A percentile compares a stretch with the other conserved stretches of the same genome.
These are phyloP conservation scores for Champsocephalus esox DNA, from an alignment of 2,797 vertebrate genomes.

Conservation along the genomic window DNA sequence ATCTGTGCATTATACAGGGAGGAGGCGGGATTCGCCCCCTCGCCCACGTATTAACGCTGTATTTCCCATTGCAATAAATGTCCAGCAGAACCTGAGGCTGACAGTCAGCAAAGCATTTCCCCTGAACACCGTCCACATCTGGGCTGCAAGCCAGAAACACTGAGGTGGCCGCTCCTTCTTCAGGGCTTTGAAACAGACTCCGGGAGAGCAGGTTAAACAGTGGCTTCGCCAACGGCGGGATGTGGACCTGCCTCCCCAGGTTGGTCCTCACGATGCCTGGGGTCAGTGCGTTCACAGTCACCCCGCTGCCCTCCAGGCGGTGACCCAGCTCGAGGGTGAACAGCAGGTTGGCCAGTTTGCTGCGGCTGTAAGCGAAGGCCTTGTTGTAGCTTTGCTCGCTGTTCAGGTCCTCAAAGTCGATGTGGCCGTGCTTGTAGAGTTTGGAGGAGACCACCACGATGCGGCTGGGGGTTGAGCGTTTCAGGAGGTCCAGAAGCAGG, in stretches of 20 bases:
- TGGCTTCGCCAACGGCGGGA: conserved; percentile 87
- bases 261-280: conserved; percentile 93
- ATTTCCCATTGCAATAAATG: background rate
- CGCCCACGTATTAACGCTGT: too few relatives aligned
- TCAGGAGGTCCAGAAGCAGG: conserved; percentile 91
- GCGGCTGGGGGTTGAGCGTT: conserved; percentile 89
- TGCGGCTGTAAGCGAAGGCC: conserved; percentile 90
- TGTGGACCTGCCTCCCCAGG: conserved; percentile 88
- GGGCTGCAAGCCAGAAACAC: conserved; percentile 90
- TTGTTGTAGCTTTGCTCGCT: conserved; percentile 90
- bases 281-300: conserved; percentile 89
- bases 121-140: conserved; percentile 87
- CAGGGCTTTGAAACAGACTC: conserved; percentile 89
- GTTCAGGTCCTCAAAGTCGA: conserved; percentile 94
- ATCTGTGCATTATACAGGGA: too few relatives aligned
- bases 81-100: conserved; percentile 88
- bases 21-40: too few relatives aligned
- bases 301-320: conserved; percentile 87
- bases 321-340: conserved; percentile 89
- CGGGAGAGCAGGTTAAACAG: conserved; percentile 88
- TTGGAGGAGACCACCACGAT: conserved; percentile 92
- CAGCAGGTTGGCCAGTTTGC: conserved; percentile 93
- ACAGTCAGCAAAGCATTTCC: conserved; percentile 92
- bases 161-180: conserved; percentile 90
- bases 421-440: conserved; percentile 92